Evolutionary conservation across 2,113 vertebrate species (phyloP), one percentile per base, ranked within the genome.

Genomic region (Zosterops japonicus): DNA sequence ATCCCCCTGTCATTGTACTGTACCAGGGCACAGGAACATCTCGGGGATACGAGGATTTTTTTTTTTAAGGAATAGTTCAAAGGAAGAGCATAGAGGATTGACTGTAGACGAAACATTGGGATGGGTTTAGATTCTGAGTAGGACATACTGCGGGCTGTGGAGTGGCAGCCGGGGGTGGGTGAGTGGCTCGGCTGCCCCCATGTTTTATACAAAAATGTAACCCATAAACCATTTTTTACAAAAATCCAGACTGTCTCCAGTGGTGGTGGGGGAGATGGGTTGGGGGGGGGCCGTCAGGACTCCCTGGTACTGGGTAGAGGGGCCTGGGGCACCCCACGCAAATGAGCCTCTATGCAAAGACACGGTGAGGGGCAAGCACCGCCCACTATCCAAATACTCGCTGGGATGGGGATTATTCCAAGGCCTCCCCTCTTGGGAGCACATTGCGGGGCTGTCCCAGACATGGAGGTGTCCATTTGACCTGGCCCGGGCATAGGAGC

Each of bases 161-260:
- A 59, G 70, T 6, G 5, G 86, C 79, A 42, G 71, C 31, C 1
- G 27, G 52, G 46, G 59, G 36, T 17, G 55, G 29, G 22, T 1
- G 29, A 61, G 92, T 67, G 72, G 98, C 98, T 97, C 97, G 96
- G 94, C 97, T 98, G 98, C 97, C 98, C 98, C 97, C 98, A 97
- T 91, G 98, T 99, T 99, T 99, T 99, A 99, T 99, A 99, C 98
- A 98, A 98, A 98, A 98, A 98, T 98, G 97, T 98, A 98, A 98
- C 94, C 98, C 98, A 99, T 99, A 99, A 99, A 99, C 97, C 97
- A 97, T 98, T 99, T 98, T 99, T 98, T 99, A 98, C 96, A 98
- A 97, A 94, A 92, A 47, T 19, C 22, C 18, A 8, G 14, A 11
- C 3, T 1, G 25, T 63, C n/a, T 87, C 3, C 36, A 70, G 56